A percentile compares a stretch with the other conserved stretches of the same genome.
Conservation (phyloP, 2,797 vertebrate species). For the Pangasius djambal region DNA sequence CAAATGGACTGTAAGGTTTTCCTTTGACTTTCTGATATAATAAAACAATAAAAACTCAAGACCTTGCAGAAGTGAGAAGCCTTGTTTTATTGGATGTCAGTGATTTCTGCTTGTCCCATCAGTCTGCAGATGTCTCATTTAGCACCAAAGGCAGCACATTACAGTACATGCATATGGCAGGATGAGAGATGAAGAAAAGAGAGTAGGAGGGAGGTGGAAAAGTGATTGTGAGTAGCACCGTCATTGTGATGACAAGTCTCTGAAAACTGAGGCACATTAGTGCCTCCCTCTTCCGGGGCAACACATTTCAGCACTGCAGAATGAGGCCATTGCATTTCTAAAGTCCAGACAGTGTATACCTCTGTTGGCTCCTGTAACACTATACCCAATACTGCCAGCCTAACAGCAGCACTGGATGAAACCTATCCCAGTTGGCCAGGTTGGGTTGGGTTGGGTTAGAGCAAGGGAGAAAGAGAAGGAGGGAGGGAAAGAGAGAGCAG, state of each 20-base stretch:
- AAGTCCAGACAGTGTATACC: constrained; percentile 20
- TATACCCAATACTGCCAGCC: constrained; percentile 57
- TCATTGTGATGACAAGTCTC: constrained; percentile 58
- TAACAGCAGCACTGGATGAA: constrained; percentile 64
- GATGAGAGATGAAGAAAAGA: constrained; percentile 37
- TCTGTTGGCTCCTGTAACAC: constrained; percentile 59
- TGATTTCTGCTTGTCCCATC: constrained; percentile 25
- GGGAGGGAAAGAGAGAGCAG: constrained; percentile 61
- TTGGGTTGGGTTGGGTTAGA: constrained; percentile 49
- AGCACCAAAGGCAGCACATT: constrained; percentile 39
- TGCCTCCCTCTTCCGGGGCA: constrained; percentile 43
- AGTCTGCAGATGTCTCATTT: constrained; percentile 27
- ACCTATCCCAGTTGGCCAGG: constrained; percentile 48
- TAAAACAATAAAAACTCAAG: neutral
- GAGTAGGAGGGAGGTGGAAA: constrained; percentile 48
- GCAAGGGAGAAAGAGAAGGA: constrained; percentile 48
- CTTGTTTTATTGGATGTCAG: constrained; percentile 23
- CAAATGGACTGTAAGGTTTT: neutral
- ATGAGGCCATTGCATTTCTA: constrained; percentile 25
- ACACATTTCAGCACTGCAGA: constrained; percentile 47
- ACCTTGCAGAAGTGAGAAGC: constrained; percentile 11
- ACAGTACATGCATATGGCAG: constrained; percentile 50
- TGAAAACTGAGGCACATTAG: constrained; percentile 59
- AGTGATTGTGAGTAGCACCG: constrained; percentile 55
- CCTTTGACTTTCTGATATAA: neutral